Evolutionary conservation across 2,113 vertebrate genomes (phyloP), one percentile per base, ranked within the genome.

Genomic region (Dicentrarchus labrax): DNA sequence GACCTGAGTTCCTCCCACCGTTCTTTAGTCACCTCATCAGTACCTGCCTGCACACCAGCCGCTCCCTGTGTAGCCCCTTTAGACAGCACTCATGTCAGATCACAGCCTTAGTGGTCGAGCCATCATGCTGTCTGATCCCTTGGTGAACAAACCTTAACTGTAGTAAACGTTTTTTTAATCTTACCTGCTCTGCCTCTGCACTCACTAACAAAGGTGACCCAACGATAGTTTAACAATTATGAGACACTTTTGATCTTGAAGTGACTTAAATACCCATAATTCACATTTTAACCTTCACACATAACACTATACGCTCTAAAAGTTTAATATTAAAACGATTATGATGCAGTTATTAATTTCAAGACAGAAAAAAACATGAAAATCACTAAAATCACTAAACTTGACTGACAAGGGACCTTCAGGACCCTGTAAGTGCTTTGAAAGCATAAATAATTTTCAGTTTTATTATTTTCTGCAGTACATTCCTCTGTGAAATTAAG

Each of bases 401-500:
- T 21, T 24, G 39, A 13, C 43, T 16, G 2, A 21, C 13, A 3
- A 3, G 2, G 12, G 50, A 70, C 9, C 15, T 76, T 43, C 43
- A 19, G 13, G 59, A 72, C 38, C 10, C 51, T 5, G 11, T 45
- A 12, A 13, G 16, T 48, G 22, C n/a, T 82, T 60, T 76, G 2
- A 80, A 82, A 69, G 57, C 17, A 4, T n/a, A 57, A n/a, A 45
- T 54, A 17, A 8, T 60, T 80, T 69, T 69, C 39, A 36, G 8
- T 50, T 68, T 75, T 51, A 24, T 38, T 38, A 39, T 71, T 72
- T 21, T 50, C 53, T 24, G 8, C 22, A 24, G 30, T 17, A 11
- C 38, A 80, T 72, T 79, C 60, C 53, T 85, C 6, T 21, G 11
- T 76, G 30, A 68, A 79, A 62, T 64, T 11, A 41, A 81, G 47